These are phyloP conservation scores for Conger conger DNA, from an alignment of 2,113 vertebrate species.

Conservation along the genomic window DNA sequence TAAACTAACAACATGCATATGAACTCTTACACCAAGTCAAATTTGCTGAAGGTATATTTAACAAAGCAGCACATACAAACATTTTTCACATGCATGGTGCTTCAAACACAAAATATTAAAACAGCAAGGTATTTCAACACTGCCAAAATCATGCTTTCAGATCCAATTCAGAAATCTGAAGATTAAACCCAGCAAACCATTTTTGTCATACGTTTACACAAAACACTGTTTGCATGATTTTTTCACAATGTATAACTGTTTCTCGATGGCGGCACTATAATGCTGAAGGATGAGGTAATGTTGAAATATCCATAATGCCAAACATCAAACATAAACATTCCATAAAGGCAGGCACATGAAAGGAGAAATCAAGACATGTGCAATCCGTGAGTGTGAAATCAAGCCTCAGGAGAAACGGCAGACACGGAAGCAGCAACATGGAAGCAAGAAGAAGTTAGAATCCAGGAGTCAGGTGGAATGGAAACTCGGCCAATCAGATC, in stretches of 20 bases:
- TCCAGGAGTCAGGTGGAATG: background rate
- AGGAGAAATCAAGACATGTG: too few relatives aligned
- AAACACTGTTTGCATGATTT: background rate
- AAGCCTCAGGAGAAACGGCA: background rate
- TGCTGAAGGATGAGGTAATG: background rate
- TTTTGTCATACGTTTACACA: too few relatives aligned
- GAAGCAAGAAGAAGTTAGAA: background rate
- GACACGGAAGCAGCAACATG: background rate
- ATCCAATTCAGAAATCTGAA: background rate
- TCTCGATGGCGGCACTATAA: background rate
- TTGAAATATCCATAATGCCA: background rate
- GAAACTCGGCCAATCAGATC: background rate
- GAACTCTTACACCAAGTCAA: background rate
- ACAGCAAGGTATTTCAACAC: background rate
- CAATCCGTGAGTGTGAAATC: background rate
- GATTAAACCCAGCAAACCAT: background rate
- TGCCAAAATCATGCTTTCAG: background rate
- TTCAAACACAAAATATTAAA: background rate
- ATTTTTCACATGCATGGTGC: background rate
- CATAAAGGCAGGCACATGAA: background rate
- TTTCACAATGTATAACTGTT: background rate
- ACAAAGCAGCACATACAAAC: background rate
- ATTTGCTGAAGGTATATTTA: background rate
- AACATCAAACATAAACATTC: background rate
- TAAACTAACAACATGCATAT: background rate